Evolutionary conservation across 2,797 vertebrate genomes (phyloP), one percentile per base, ranked within the genome.

Genomic region (Pogonophryne albipinna): DNA sequence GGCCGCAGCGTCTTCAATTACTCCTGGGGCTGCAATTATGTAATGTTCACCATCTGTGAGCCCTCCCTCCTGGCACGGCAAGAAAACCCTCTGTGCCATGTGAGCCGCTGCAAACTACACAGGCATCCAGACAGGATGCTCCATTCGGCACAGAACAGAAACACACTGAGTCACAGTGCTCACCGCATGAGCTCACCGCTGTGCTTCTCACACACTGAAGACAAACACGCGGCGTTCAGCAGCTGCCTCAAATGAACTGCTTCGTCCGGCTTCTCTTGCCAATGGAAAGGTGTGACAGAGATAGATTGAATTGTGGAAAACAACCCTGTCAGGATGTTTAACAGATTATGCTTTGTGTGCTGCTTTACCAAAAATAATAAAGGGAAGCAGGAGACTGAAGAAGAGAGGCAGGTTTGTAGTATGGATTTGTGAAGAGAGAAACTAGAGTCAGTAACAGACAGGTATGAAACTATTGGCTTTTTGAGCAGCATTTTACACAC

Each of bases 21-120:
- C 86, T 85, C 82, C 73, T 50, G 9, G 74, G 78, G 86, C 85
- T 87, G 81, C 86, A 92, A 92, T 95, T 95, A 95, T 93, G 91
- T 93, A 93, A 95, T 88, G 87, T 82, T 90, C 80, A 85, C 91
- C 93, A 92, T 94, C 92, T 94, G 92, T 45, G 74, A 86, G 59
- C 78, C 85, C 87, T 76, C 84, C 85, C 79, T 82, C 69, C 80
- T 77, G 83, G 71, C 80, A 70, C 74, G 0, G 65, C 64, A 0
- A 71, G 31, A 73, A 38, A 45, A 20, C 66, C 80, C 80, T 82
- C 75, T 60, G 77, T 79, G 90, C 86, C 87, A 85, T 91, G 84
- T 85, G 76, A 80, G 50, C 71, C 47, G 72, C 76, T 78, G 66
- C 61, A 81, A 67, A 82, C 79, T 58, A 46, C 75, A 89, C 3